These are phyloP conservation scores for Etheostoma nigrum DNA, from an alignment of 2,797 vertebrate genomes.

Conservation along the genomic window DNA sequence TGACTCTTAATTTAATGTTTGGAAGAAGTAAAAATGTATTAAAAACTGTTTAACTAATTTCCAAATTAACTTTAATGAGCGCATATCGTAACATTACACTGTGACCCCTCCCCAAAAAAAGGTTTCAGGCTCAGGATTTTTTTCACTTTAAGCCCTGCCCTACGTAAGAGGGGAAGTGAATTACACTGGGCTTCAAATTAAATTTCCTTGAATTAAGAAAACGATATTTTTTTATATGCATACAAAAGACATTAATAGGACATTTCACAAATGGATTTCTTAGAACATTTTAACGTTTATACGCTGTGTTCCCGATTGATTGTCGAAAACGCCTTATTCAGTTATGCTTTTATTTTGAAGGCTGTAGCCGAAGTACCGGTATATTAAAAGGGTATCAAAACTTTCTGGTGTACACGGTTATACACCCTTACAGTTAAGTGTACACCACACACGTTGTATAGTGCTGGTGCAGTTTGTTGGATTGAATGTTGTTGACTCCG, in stretches of 20 bases:
- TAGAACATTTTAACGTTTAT: rapidly evolving
- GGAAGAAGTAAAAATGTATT: too few species aligned
- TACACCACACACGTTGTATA: too few species aligned
- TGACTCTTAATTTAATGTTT: too few species aligned
- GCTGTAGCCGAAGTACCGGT: background rate
- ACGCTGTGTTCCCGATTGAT: rapidly evolving
- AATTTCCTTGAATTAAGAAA: background rate
- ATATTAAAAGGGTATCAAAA: rapidly evolving
- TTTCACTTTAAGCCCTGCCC: too few species aligned
- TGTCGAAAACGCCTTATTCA: rapidly evolving
- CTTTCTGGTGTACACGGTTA: rapidly evolving
- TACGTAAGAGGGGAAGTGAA: slow-evolving; percentile 1
- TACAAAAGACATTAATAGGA: rapidly evolving
- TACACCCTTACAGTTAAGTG: too few species aligned
- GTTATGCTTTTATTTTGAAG: slow-evolving; percentile 23
- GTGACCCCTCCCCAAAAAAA: too few species aligned
- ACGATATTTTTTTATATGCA: rapidly evolving
- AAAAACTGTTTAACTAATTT: too few species aligned
- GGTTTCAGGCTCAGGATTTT: too few species aligned
- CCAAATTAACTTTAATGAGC: too few species aligned
- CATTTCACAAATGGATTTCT: rapidly evolving
- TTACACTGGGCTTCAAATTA: background rate
- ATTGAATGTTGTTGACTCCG: background rate
- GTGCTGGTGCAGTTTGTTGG: background rate
- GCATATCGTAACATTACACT: too few species aligned